These are phyloP conservation scores for Dermatophagoides farinae DNA, from an alignment of 1,140 invertebrate genomes.

Conservation along the genomic window DNA sequence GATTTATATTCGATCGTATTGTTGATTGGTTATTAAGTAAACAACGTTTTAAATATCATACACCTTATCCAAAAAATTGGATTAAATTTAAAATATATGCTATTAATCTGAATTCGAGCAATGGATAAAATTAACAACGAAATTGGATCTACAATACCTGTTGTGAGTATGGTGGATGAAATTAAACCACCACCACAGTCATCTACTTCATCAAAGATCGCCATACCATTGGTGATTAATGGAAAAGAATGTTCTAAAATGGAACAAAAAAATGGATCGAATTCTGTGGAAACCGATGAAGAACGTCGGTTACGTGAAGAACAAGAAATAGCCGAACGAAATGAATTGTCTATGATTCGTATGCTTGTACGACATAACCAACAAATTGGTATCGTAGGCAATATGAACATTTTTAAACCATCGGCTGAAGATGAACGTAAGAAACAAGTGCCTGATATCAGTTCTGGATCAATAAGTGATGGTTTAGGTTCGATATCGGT, in stretches of 20 bases:
- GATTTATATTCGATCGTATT: too few relatives aligned
- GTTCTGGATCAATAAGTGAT: not conserved
- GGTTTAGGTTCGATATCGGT: not conserved
- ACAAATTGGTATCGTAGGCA: not conserved
- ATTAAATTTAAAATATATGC: too few relatives aligned
- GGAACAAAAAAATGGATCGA: not conserved
- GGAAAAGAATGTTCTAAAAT: not conserved
- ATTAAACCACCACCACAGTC: not conserved
- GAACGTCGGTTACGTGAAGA: constrained; percentile 1
- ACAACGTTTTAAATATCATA: too few relatives aligned
- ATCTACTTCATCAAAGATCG: not conserved
- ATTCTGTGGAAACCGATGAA: not conserved
- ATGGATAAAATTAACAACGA: too few relatives aligned
- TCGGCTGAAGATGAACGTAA: not conserved
- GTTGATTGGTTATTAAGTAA: too few relatives aligned
- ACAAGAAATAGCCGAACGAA: not conserved
- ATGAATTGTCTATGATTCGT: constrained; percentile 3
- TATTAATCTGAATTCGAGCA: too few relatives aligned
- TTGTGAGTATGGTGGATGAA: too few relatives aligned
- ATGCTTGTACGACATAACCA: constrained; percentile 2
- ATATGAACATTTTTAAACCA: not conserved
- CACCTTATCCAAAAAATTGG: too few relatives aligned
- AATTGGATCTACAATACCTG: too few relatives aligned
- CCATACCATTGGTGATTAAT: not conserved
- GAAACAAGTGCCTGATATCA: not conserved